These are phyloP conservation scores for Drosophila lowei DNA, from an alignment of 1,140 invertebrate genomes.

Conservation along the genomic window DNA sequence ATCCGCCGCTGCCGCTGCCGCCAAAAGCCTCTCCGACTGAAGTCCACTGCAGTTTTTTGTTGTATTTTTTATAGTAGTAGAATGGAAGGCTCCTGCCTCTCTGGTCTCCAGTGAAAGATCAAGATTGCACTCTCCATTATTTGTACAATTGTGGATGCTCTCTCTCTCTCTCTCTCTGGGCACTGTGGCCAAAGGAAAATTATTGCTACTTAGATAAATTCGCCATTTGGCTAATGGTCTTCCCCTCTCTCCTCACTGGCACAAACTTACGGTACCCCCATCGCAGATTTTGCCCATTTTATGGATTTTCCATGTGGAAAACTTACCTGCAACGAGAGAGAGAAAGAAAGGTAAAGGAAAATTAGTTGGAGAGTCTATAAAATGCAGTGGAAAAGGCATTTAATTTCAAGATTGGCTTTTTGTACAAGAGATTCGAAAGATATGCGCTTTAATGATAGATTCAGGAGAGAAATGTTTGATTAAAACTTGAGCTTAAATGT, in stretches of 20 bases:
- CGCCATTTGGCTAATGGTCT: constrained; percentile 53
- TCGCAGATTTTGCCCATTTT: constrained; percentile 19
- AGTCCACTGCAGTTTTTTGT: constrained; percentile 4
- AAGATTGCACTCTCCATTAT: constrained; percentile 50
- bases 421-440: constrained; percentile 23
- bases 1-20: constrained; percentile 36
- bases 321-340: constrained; percentile 65
- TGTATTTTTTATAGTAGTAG: constrained; percentile 17
- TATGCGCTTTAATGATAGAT: constrained; percentile 7
- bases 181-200: constrained; percentile 13
- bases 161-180: constrained; percentile 10
- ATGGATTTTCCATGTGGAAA: constrained; percentile 4
- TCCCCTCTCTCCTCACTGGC: too few relatives aligned
- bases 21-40: background rate
- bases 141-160: constrained; percentile 49
- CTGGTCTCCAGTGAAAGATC: constrained; percentile 52
- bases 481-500: constrained; percentile 6
- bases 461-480: constrained; percentile 1
- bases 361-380: constrained; percentile 29
- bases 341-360: constrained; percentile 37
- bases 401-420: constrained; percentile 30
- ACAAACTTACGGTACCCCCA: constrained; percentile 50
- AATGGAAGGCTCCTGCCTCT: constrained; percentile 36
- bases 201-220: constrained; percentile 49
- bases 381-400: background rate